A percentile compares a stretch with the other conserved stretches of the same genome.
phyloP scores from a whole-genome alignment of 2,888 invertebrate species.

The Thyatira batis region DNA sequence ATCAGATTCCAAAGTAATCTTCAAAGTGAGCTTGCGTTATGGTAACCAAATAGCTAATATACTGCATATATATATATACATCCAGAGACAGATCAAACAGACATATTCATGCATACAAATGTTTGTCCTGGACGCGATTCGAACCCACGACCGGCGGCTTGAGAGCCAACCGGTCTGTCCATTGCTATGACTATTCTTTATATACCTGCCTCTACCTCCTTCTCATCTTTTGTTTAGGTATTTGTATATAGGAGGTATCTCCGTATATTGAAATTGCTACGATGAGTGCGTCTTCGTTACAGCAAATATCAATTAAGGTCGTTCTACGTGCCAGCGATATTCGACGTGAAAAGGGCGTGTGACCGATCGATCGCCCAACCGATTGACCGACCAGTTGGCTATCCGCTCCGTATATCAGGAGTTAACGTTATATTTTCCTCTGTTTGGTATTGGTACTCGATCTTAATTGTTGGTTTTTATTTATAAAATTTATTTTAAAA shows the following conservation, averaged over 20 bases:
- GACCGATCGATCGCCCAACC: constrained; percentile 32
- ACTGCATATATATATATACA: no score
- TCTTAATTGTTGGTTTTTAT: not conserved
- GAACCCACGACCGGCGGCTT: no score
- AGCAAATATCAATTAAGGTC: constrained; percentile 72
- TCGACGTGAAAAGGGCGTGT: constrained; percentile 34
- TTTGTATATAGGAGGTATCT: constrained; percentile 6
- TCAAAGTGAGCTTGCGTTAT: no score
- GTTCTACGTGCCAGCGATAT: constrained; percentile 55
- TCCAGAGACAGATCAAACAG: no score
- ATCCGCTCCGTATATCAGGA: constrained; percentile 7
- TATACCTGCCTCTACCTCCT: no score
- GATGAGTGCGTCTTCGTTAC: constrained; percentile 56
- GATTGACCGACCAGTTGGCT: constrained; percentile 12
- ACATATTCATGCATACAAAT: no score
- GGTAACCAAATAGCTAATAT: no score
- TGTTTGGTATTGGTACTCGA: not conserved
- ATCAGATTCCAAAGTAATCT: no score
- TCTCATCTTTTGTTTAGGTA: constrained; percentile 8
- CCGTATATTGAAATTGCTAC: constrained; percentile 47
- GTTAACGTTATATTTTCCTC: not conserved
- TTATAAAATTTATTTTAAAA: not conserved
- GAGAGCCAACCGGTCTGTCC: no score
- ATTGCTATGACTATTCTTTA: no score
- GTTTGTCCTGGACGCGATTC: no score